phyloP scores from a whole-genome alignment of 1,140 invertebrate genomes.

The Habropoda laboriosa region DNA sequence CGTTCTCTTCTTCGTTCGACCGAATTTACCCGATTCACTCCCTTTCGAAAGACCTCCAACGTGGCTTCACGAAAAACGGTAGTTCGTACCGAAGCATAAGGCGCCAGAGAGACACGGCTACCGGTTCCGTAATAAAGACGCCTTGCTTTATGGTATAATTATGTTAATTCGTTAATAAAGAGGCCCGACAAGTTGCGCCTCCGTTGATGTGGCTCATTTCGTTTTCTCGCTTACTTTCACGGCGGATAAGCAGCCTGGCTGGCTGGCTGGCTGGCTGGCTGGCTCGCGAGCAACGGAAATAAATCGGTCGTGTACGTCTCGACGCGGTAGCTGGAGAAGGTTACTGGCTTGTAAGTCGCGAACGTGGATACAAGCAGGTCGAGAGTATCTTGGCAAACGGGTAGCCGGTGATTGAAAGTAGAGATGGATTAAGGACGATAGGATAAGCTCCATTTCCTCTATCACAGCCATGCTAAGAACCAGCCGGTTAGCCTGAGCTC shows the following conservation, averaged over 20 bases:
- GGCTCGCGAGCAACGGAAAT: not conserved
- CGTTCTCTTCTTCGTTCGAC: not conserved
- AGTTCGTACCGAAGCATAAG: not conserved
- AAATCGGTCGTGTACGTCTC: not conserved
- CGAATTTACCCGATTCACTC: not conserved
- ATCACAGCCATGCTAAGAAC: conserved; percentile 44
- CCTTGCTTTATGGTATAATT: conserved; percentile 70
- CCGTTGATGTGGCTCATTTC: conserved; percentile 18
- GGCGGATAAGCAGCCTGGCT: conserved; percentile 1
- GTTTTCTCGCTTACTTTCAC: conserved; percentile 10
- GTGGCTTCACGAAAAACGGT: not conserved
- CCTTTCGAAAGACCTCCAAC: not conserved
- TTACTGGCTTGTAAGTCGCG: not conserved
- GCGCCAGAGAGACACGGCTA: conserved; percentile 48
- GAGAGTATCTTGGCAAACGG: conserved; percentile 31
- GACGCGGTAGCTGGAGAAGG: too few species aligned
- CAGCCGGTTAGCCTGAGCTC: conserved; percentile 14
- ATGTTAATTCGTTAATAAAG: conserved; percentile 75
- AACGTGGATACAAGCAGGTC: conserved; percentile 35
- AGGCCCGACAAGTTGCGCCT: conserved; percentile 35
- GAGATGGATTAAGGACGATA: conserved; percentile 35
- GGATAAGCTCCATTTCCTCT: conserved; percentile 32
- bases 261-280: not conserved
- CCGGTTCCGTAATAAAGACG: conserved; percentile 66
- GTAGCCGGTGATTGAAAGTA: conserved; percentile 23